Evolutionary conservation across 2,113 vertebrate species (phyloP), one percentile per base, ranked within the genome.

Genomic region (Python bivittatus): DNA sequence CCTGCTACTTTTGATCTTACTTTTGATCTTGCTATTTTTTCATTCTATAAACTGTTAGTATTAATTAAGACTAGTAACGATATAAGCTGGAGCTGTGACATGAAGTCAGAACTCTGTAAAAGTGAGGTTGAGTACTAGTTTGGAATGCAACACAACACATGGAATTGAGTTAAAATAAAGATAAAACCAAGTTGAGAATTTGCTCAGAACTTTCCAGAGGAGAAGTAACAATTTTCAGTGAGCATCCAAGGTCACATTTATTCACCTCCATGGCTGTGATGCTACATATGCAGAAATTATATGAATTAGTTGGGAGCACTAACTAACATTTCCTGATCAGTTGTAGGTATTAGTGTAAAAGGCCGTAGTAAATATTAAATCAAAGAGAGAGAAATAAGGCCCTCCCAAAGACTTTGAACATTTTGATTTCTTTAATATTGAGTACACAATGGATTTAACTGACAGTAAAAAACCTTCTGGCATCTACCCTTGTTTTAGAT

Each of bases 391-490:
- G 11, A 86, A 60, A 79, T 25, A 9, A 15, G n/a, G 7, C 53
- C 86, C 79, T 68, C n/a, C 64, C 38, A 91, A 58, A 27, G 84
- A 54, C 29, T 38, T 48, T 6, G 27, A 61, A 23, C 29, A 84
- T 84, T 17, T 20, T 29, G 10, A 0, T 29, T 29, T 90, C 92
- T 95, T 95, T 94, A 56, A 86, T 33, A 94, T 10, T 83, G 88
- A 96, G 68, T 88, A 92, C 93, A 95, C 38, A 91, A 95, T 94
- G 92, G 96, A 93, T 44, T 91, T 94, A 84, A 79, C 94, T 94
- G 92, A 22, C 93, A 92, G 27, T 86, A 13, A 92, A n/a, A 44
- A 1, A 29, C 64, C 94, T 91, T 0, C 13, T 91, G 52, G 92
- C 88, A 93, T 72, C 0, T 3, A 0, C 22, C 33, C 91, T 57